These are phyloP conservation scores for Rugalucina vietnamica DNA, from an alignment of 2,888 invertebrate genomes.

Conservation along the genomic window DNA sequence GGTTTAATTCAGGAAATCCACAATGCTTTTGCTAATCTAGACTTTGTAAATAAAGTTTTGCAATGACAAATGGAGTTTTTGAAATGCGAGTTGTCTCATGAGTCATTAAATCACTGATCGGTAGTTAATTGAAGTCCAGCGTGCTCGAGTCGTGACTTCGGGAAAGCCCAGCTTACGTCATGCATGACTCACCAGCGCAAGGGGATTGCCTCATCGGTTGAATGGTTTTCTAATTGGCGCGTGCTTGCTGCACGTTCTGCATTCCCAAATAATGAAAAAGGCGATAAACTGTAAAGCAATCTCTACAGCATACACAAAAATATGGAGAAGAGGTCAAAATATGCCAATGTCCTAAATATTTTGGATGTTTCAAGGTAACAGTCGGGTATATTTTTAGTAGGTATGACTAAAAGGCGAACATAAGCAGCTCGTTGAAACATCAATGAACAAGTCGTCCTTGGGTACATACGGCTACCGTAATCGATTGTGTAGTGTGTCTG, in stretches of 20 bases:
- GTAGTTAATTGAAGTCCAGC: background rate
- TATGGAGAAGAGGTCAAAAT: background rate
- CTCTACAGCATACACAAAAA: background rate
- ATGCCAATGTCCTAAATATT: slow-evolving; percentile 48
- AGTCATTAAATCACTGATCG: background rate
- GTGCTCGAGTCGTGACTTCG: slow-evolving; percentile 37
- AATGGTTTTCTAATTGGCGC: background rate
- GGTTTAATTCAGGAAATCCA: too few relatives aligned
- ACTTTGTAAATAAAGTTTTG: background rate
- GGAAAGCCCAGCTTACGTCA: slow-evolving; percentile 73
- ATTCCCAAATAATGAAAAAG: background rate
- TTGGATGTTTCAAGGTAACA: slow-evolving; percentile 61
- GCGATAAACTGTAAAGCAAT: background rate
- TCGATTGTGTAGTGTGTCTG: too few relatives aligned
- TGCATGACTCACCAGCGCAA: slow-evolving; percentile 63
- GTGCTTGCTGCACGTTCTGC: background rate
- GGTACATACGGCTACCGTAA: too few relatives aligned
- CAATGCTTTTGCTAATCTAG: too few relatives aligned
- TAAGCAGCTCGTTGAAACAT: too few relatives aligned
- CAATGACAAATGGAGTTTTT: background rate
- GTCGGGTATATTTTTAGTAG: slow-evolving; percentile 59
- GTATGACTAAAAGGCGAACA: too few relatives aligned
- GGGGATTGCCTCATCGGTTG: slow-evolving; percentile 57
- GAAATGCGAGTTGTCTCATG: background rate
- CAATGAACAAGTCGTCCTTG: too few relatives aligned